These are phyloP conservation scores for Formica exsecta DNA, from an alignment of 1,140 invertebrate species.

Conservation along the genomic window DNA sequence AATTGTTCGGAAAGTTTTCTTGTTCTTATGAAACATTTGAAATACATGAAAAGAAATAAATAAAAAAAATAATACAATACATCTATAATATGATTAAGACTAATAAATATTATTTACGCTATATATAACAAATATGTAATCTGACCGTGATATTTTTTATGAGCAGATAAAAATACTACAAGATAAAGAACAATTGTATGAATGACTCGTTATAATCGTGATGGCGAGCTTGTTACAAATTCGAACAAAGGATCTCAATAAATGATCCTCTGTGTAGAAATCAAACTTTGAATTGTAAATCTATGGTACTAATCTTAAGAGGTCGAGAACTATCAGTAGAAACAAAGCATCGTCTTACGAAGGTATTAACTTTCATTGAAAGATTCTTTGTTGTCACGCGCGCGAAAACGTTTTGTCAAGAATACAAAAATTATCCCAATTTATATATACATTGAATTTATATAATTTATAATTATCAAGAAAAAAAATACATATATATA, in stretches of 20 bases:
- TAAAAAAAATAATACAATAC: background rate
- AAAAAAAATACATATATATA: background rate
- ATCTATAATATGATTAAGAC: background rate
- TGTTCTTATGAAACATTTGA: no score
- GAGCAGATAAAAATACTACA: background rate
- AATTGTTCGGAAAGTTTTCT: no score
- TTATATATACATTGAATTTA: background rate
- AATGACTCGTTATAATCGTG: background rate
- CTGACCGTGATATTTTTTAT: conserved; percentile 4
- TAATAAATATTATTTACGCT: background rate
- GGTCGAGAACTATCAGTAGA: background rate
- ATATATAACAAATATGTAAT: background rate
- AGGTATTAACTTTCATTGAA: background rate
- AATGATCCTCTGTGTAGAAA: background rate
- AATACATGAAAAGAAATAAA: no score
- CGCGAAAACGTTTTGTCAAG: background rate
- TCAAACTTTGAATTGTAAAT: background rate
- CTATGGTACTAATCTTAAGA: background rate
- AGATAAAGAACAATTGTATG: background rate
- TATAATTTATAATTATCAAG: background rate
- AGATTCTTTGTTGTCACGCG: background rate
- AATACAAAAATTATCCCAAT: background rate
- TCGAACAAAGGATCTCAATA: background rate
- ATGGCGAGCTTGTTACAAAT: background rate
- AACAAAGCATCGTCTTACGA: background rate